Evolutionary conservation across 2,797 vertebrate genomes (phyloP).

Genomic region (Channa striata): DNA sequence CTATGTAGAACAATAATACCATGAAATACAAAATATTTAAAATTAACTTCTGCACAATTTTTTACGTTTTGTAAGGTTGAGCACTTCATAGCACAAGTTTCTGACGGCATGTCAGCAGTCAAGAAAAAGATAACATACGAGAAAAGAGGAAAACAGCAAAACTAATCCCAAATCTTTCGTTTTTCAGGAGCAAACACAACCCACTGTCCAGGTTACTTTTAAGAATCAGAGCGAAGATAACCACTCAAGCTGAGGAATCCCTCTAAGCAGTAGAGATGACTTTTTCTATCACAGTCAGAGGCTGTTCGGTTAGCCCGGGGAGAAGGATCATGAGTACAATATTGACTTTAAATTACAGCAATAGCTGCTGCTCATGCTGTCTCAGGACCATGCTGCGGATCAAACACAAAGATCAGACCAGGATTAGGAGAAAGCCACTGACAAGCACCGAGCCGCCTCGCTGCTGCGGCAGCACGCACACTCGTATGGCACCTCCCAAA

Average conservation of each 20-base stretch:
- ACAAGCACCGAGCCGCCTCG: constrained; percentile 75
- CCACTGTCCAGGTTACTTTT: constrained; percentile 37
- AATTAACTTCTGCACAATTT: constrained; percentile 2
- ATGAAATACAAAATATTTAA: not conserved
- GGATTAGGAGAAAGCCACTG: constrained; percentile 88
- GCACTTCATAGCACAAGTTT: constrained; percentile 2
- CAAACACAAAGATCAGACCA: constrained; percentile 87
- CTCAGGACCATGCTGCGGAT: constrained; percentile 85
- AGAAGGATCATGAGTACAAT: constrained; percentile 85
- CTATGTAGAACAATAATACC: not conserved
- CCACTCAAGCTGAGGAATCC: constrained; percentile 73
- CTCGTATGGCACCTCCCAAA: constrained; percentile 65
- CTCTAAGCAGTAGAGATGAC: constrained; percentile 74
- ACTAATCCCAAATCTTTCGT: constrained; percentile 44
- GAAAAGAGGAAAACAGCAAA: constrained; percentile 33
- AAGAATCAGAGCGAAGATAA: constrained; percentile 44
- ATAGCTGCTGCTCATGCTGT: constrained; percentile 84
- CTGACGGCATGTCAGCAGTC: constrained; percentile 21
- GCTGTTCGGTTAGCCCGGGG: constrained; percentile 74
- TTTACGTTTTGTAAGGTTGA: constrained; percentile 1
- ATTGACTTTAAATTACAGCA: constrained; percentile 88
- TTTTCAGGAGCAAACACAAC: constrained; percentile 50
- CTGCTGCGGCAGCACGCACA: constrained; percentile 62
- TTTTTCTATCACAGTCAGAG: constrained; percentile 62
- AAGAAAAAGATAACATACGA: constrained; percentile 27